A percentile compares a stretch with the other conserved stretches of the same genome.
These are phyloP conservation scores for Lithobates pipiens DNA, from an alignment of 2,797 vertebrate species.

Conservation along the genomic window DNA sequence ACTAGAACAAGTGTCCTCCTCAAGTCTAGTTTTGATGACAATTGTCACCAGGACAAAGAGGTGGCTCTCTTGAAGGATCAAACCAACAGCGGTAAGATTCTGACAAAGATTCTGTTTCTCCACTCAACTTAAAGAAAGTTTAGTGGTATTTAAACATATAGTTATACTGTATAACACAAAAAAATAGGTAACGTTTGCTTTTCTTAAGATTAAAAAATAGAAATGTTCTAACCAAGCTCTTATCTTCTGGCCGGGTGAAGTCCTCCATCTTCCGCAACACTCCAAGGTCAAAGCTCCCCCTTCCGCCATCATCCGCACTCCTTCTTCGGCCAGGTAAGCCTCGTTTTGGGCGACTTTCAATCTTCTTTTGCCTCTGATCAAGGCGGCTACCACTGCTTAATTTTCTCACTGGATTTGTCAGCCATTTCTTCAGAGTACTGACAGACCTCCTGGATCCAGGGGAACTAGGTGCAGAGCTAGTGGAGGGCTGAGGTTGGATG, in stretches of 20 bases:
- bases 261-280: conserved; percentile 69
- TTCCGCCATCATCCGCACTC: conserved; percentile 66
- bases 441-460: conserved; percentile 84
- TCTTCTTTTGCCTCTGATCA: conserved; percentile 77
- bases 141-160: too few relatives aligned
- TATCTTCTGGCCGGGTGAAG: conserved; percentile 69
- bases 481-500: conserved; percentile 83
- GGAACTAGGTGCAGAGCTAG: conserved; percentile 86
- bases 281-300: conserved; percentile 68
- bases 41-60: too few relatives aligned
- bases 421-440: conserved; percentile 90
- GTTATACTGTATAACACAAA: too few relatives aligned
- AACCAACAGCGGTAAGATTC: too few relatives aligned
- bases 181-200: background rate
- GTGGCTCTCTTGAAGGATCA: too few relatives aligned
- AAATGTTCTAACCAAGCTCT: conserved; percentile 76
- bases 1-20: too few relatives aligned
- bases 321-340: conserved; percentile 69
- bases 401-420: conserved; percentile 88
- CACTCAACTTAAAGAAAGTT: too few relatives aligned
- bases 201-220: background rate
- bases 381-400: conserved; percentile 77
- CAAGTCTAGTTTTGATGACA: too few relatives aligned
- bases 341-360: conserved; percentile 73
- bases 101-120: too few relatives aligned